Conservation (phyloP, 2,888 invertebrate species). For the Oscheius sp. region DNA sequence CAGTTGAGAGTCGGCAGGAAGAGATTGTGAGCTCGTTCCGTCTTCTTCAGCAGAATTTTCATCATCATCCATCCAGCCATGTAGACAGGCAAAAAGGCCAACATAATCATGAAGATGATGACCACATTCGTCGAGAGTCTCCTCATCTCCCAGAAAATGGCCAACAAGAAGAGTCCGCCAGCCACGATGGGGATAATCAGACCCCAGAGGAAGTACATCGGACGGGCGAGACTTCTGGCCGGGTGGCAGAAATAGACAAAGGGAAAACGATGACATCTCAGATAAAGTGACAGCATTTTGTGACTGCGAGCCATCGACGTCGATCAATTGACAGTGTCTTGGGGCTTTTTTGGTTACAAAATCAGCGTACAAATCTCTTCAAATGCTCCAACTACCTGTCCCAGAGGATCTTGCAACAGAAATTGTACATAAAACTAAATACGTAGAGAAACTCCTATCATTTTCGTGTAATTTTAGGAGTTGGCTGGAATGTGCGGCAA, state of each 20-base stretch:
- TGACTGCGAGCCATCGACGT: too few species aligned
- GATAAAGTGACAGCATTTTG: too few species aligned
- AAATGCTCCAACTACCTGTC: too few species aligned
- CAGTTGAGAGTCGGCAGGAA: constrained; percentile 6
- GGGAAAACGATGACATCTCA: too few species aligned
- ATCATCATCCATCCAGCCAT: neutral
- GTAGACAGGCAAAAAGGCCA: constrained; percentile 2
- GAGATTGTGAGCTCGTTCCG: neutral
- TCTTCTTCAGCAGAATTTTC: neutral
- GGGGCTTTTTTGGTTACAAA: too few species aligned
- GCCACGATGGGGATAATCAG: neutral
- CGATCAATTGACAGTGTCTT: too few species aligned
- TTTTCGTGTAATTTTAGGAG: constrained; percentile 50
- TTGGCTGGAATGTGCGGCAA: constrained; percentile 71
- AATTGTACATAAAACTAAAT: too few species aligned
- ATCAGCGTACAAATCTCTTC: too few species aligned
- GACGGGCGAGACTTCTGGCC: neutral
- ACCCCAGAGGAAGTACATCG: constrained; percentile 5
- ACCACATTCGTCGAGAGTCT: neutral
- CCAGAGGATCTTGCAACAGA: too few species aligned
- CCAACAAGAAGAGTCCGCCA: neutral
- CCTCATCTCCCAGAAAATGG: neutral
- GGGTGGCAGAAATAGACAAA: too few species aligned
- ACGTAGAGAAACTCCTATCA: too few species aligned
- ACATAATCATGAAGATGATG: neutral